Evolutionary conservation across 2,113 vertebrate genomes (phyloP).

Genomic region (Callipepla squamata): DNA sequence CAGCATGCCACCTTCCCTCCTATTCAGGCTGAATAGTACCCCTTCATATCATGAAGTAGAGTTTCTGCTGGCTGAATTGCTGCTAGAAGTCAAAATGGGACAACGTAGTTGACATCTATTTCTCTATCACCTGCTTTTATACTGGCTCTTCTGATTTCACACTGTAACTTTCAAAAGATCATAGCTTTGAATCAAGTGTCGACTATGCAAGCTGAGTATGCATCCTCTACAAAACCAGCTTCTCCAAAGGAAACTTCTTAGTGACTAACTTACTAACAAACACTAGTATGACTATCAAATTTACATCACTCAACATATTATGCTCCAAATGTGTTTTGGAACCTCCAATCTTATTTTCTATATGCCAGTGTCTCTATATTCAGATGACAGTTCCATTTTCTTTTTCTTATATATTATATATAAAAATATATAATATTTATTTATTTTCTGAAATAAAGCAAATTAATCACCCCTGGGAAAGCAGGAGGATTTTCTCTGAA

Average conservation of each 20-base stretch:
- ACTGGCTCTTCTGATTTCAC: neutral
- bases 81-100: neutral
- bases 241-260: neutral
- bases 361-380: neutral
- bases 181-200: neutral
- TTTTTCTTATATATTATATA: too few relatives aligned
- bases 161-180: neutral
- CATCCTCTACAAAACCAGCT: neutral
- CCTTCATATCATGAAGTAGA: neutral
- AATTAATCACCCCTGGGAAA: neutral
- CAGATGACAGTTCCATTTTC: neutral
- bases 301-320: neutral
- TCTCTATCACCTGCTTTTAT: neutral
- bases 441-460: neutral
- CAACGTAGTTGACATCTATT: neutral
- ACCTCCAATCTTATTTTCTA: neutral
- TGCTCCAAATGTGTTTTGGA: neutral
- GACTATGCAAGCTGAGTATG: neutral
- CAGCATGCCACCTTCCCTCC: neutral
- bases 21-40: neutral
- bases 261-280: neutral
- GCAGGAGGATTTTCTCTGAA: neutral
- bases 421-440: too few relatives aligned
- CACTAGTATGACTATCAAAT: neutral
- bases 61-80: neutral